Evolutionary conservation across 92 coral and sea anemone genomes (phyloP).

Genomic region (Ricordea florida): DNA sequence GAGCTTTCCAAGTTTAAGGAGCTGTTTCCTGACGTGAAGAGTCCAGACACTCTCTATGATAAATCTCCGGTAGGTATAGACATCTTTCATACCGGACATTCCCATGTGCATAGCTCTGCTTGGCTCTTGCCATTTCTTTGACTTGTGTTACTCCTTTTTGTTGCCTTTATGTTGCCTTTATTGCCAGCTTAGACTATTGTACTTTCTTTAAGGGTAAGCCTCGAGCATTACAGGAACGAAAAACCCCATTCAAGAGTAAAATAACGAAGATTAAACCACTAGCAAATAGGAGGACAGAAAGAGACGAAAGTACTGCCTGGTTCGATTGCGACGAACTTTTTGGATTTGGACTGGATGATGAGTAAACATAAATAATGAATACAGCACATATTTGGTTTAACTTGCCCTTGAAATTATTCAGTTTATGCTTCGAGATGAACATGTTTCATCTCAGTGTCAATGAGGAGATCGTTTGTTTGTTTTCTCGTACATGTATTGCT

Average conservation of each 20-base stretch:
- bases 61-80: conserved; percentile 40
- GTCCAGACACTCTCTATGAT: conserved; percentile 50
- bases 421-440: too few relatives aligned
- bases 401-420: too few relatives aligned
- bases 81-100: neutral
- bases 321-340: conserved; percentile 90
- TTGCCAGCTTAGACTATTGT: neutral
- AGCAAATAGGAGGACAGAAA: conserved; percentile 55
- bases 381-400: too few relatives aligned
- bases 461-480: too few relatives aligned
- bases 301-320: conserved; percentile 80
- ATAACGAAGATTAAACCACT: conserved; percentile 71
- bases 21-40: conserved; percentile 83
- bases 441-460: too few relatives aligned
- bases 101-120: neutral
- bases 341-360: conserved; percentile 80
- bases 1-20: conserved; percentile 88
- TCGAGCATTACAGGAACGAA: conserved; percentile 44
- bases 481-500: too few relatives aligned
- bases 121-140: neutral
- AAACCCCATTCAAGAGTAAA: conserved; percentile 86
- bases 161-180: neutral
- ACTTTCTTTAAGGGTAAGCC: neutral
- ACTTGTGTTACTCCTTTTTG: neutral
- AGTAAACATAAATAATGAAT: too few relatives aligned